phyloP scores from a whole-genome alignment of 2,797 vertebrate genomes.

The Labeo calbasu region DNA sequence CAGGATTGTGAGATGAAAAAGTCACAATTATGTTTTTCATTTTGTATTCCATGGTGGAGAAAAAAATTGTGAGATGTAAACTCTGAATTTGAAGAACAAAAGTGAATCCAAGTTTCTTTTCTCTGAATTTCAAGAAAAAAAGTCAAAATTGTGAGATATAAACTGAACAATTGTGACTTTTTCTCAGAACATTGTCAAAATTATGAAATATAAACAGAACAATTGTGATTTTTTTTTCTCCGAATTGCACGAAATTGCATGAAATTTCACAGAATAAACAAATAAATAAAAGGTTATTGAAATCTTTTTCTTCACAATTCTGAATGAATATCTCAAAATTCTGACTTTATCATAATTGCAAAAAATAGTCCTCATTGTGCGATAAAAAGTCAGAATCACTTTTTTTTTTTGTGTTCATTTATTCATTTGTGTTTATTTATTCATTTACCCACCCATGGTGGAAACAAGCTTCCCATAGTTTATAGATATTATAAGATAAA shows the following conservation, averaged over 20 bases:
- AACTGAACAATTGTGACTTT: background rate
- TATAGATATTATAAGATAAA: background rate
- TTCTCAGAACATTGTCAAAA: background rate
- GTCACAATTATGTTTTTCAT: too few species aligned
- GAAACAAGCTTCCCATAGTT: background rate
- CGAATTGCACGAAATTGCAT: too few species aligned
- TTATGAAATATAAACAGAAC: background rate
- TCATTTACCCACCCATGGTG: background rate
- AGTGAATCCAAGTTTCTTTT: too few species aligned
- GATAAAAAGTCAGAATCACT: background rate
- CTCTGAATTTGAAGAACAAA: too few species aligned
- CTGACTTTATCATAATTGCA: background rate
- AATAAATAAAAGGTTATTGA: background rate
- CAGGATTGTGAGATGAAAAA: too few species aligned
- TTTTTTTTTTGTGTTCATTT: background rate
- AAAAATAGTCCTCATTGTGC: background rate
- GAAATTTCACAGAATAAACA: background rate
- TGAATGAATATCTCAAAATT: background rate
- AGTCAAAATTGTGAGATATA: too few species aligned
- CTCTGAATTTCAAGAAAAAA: too few species aligned
- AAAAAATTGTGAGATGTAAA: too few species aligned
- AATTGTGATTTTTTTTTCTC: too few species aligned
- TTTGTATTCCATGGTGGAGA: too few species aligned
- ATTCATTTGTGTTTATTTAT: background rate
- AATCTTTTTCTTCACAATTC: background rate